Base-by-base conservation (phyloP, 2,797 vertebrate species). In the Takifugu ocellatus region DNA sequence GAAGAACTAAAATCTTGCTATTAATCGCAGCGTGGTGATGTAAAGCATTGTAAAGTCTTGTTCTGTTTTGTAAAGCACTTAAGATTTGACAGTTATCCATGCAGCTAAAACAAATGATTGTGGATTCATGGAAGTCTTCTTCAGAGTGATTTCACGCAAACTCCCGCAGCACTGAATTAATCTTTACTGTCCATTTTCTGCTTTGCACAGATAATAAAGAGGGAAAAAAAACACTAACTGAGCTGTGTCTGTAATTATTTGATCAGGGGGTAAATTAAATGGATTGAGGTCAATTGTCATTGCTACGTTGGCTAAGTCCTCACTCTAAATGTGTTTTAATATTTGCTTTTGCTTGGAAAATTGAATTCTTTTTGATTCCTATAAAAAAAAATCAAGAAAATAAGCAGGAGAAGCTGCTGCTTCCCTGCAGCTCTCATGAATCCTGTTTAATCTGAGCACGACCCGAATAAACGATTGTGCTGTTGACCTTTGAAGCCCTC, bases 151-250 rank as follows among this genome's bases (percentile, higher is more conserved):
- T 73, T 50, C 1, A 25, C 31, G 36, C 63, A 57, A 65, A 25
- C 14, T 69, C 48, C 66, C 51, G 51, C 46, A 58, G 66, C 59
- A 65, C 51, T 77, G 54, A 61, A 54, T 64, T 52, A 4, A 59
- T 17, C 42, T 56, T 59, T 16, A 15, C 6, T 85, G 70, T 83
- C 74, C 58, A 79, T 76, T 51, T 63, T 71, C 27, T 78, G 82
- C 79, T 82, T 80, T 83, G 77, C 75, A 81, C 71, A 82, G 82
- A 85, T 75, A 78, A 84, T 78, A 49, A 63, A 54, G 3, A 59
- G 70, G 14, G 59, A 14, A 1, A 68, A 39, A 39, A 55, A 25
- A 3, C 12, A 24, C 7, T 21, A 16, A 29, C 9, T 14, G 15
- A 7, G 0, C 1, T 1, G 12, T 48, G 21, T 25, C 39, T 42